Base-by-base conservation (phyloP, 1,140 invertebrate species). In the Rhopalosiphum maidis region DNA sequence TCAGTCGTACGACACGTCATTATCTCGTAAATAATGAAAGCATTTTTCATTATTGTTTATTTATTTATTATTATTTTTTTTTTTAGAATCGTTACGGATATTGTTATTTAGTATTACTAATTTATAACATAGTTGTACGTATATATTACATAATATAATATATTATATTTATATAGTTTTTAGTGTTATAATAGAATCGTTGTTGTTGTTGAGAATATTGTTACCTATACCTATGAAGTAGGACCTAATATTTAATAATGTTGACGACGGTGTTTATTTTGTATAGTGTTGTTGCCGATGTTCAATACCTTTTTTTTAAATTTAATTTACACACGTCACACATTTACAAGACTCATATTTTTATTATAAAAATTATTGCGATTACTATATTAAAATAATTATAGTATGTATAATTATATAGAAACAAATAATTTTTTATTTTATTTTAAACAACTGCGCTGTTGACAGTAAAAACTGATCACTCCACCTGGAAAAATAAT, bases 61-160 rank as follows among this genome's bases (percentile, higher is more conserved):
- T 46, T 87, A 21, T 51, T 51, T 21, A 51, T 51, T 51, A 25
- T 43, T 43, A n/a, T n/a, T 41, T 43, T 85, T 85, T 85, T 85
- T 85, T 85, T 85, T 88, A 88, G 86, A 88, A 21, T 51, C 46
- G 86, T 88, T 88, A 88, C 43, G 46, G n/a, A 48, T 88, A 48
- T 88, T 88, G 86, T 88, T 88, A 88, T 88, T 48, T 88, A 88
- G 86, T 88, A 48, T 88, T 48, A 88, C n/a, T 88, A 48, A 88
- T 88, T 87, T 87, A 87, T 87, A 87, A 87, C 15, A 46, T 87
- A 87, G 35, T 46, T 87, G 22, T 88, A 77, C 60, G 60, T 48
- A 54, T 37, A 89, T 54, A 37, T 35, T 87, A 48, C n/a, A 55
- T 89, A 25, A 83, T 83, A 43, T 85, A 85, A 85, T 85, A 85